phyloP scores from a whole-genome alignment of 2,888 invertebrate species.

The Clusia tigrina region DNA sequence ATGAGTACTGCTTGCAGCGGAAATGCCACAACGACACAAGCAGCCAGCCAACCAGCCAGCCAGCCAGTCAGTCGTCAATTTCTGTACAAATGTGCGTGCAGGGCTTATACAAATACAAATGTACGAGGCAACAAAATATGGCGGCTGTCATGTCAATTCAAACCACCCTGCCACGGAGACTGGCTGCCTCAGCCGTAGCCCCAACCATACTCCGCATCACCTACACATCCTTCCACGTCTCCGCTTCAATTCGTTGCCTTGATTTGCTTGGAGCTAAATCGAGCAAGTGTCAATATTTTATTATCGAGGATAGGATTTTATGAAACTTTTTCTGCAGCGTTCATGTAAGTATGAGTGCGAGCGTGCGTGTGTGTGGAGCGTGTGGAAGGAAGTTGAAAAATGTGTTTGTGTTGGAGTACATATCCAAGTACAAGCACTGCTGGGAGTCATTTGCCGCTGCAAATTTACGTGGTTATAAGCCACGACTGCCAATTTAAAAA shows the following conservation, averaged over 20 bases:
- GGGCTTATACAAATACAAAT: no score
- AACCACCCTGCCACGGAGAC: no score
- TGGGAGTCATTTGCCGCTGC: background rate
- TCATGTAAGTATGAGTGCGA: no score
- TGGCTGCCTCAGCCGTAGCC: no score
- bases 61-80: no score
- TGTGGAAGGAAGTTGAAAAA: background rate
- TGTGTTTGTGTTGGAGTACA: no score
- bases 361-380: constrained; percentile 1
- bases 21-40: no score
- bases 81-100: no score
- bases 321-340: constrained; percentile 28
- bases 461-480: background rate
- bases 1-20: no score
- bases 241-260: background rate
- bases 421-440: background rate
- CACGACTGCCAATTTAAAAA: background rate
- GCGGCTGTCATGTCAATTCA: no score
- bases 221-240: background rate
- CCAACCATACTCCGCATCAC: background rate
- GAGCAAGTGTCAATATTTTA: constrained; percentile 31
- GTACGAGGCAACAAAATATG: no score
- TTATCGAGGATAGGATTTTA: constrained; percentile 31
- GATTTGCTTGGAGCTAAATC: background rate
- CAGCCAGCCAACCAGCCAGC: no score